phyloP scores from a whole-genome alignment of 2,888 invertebrate species.

The Cryptocephalus primarius region DNA sequence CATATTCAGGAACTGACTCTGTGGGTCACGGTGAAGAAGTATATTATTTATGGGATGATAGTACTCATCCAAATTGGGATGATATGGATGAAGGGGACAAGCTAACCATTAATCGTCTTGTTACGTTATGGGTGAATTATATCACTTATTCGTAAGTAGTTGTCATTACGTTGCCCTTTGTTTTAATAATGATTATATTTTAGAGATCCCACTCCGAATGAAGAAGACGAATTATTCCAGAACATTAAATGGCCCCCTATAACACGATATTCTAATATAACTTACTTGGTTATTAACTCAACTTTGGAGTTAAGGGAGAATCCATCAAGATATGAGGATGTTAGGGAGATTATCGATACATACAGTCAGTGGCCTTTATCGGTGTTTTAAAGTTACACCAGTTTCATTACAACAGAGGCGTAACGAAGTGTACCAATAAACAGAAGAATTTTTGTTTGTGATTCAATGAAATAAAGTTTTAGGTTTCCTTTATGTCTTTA shows the following conservation, averaged over 20 bases:
- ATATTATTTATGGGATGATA: constrained; percentile 8
- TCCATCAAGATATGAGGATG: constrained; percentile 6
- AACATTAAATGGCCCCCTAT: constrained; percentile 7
- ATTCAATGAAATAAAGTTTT: too few relatives aligned
- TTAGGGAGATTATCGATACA: constrained; percentile 3
- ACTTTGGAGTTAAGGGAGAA: constrained; percentile 6
- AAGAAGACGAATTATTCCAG: constrained; percentile 3
- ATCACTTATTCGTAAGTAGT: constrained; percentile 8
- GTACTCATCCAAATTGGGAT: constrained; percentile 2
- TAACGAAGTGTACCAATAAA: too few relatives aligned
- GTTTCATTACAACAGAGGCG: constrained; percentile 10
- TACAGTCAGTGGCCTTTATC: constrained; percentile 4
- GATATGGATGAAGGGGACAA: constrained; percentile 2
- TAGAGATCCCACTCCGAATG: constrained; percentile 7
- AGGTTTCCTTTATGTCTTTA: too few relatives aligned
- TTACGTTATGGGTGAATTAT: constrained; percentile 10
- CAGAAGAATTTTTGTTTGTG: too few relatives aligned
- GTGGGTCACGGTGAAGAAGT: constrained; percentile 10
- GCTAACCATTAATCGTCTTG: constrained; percentile 8
- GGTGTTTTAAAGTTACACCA: not conserved
- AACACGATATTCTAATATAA: not conserved
- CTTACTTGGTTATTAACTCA: constrained; percentile 7
- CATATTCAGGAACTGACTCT: constrained; percentile 4
- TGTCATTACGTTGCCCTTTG: not conserved
- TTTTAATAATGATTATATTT: not conserved